These are phyloP conservation scores for Oligia latruncula DNA, from an alignment of 2,888 invertebrate genomes.

Conservation along the genomic window DNA sequence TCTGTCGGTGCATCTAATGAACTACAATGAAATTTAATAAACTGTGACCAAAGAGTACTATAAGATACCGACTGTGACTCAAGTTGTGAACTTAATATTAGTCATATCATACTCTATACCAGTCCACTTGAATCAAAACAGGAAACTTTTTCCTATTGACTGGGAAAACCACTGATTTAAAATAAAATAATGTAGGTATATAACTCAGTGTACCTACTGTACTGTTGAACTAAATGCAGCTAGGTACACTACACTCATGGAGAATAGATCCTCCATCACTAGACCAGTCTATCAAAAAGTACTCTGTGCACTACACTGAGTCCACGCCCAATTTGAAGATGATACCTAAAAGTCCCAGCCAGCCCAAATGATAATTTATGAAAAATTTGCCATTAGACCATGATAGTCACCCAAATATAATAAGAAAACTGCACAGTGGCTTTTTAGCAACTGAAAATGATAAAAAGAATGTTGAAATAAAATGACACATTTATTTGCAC, in stretches of 20 bases:
- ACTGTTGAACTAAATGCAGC: not conserved
- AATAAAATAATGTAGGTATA: not conserved
- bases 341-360: too few species aligned
- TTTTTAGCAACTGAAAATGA: not conserved
- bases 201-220: too few species aligned
- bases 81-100: constrained; percentile 4
- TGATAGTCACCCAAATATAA: not conserved
- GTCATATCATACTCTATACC: constrained; percentile 25
- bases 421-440: not conserved
- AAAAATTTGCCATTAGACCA: not conserved
- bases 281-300: not conserved
- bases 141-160: constrained; percentile 19
- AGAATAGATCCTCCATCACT: too few species aligned
- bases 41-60: too few species aligned
- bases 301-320: not conserved
- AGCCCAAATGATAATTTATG: too few species aligned
- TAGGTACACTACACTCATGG: not conserved
- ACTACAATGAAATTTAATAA: constrained; percentile 1
- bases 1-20: constrained; percentile 4
- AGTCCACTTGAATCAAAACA: constrained; percentile 21
- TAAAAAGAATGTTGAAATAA: constrained; percentile 23
- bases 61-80: too few species aligned
- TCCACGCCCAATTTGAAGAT: not conserved
- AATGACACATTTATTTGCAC: constrained; percentile 73
- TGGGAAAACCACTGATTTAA: constrained; percentile 17